phyloP scores from a whole-genome alignment of 2,113 vertebrate genomes.

The Caracal caracal region DNA sequence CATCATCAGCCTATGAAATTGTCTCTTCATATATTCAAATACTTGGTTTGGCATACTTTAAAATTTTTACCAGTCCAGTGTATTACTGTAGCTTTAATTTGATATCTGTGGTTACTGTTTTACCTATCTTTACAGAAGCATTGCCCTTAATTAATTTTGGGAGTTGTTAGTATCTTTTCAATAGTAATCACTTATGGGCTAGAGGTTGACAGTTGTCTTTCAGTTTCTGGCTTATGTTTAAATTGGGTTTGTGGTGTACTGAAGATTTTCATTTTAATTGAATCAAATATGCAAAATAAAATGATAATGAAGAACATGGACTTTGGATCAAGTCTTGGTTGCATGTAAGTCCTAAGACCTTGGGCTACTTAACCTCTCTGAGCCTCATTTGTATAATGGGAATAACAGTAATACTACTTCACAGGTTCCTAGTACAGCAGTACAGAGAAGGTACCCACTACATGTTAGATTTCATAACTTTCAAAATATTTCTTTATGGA shows the following conservation, averaged over 20 bases:
- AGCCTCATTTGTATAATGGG: neutral
- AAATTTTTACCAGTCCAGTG: neutral
- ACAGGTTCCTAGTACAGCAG: neutral
- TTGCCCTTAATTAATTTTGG: neutral
- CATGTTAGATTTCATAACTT: neutral
- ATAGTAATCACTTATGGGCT: neutral
- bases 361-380: neutral
- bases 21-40: neutral
- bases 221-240: neutral
- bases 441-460: neutral
- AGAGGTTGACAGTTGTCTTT: neutral
- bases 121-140: neutral
- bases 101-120: neutral
- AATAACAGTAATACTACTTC: neutral
- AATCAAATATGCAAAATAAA: neutral
- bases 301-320: neutral
- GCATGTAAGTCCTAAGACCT: neutral
- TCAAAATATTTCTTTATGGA: neutral
- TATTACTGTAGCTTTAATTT: neutral
- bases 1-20: neutral
- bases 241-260: neutral
- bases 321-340: neutral
- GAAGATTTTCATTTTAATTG: neutral
- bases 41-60: neutral
- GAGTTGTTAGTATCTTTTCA: neutral